Evolutionary conservation across 2,888 invertebrate genomes (phyloP), one percentile per base, ranked within the genome.

Genomic region (Dicyrtomina minuta): DNA sequence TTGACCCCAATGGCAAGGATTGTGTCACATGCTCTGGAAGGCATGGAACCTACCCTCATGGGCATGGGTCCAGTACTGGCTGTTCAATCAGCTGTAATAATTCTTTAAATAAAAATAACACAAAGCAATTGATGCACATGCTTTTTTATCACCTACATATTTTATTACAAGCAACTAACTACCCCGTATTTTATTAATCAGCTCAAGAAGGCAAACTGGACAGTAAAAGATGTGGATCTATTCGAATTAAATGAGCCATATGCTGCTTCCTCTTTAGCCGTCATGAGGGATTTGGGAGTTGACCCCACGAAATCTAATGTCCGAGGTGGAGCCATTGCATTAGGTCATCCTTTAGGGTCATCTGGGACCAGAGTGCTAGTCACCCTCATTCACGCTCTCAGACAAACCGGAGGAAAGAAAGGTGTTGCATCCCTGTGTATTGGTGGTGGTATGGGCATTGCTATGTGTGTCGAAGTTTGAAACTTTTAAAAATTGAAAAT

Each of bases 371-470:
- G 86, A 66, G 83, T 92, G 69, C 81, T 92, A 49, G 90, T 92
- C 1, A 92, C 92, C 1, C 81, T 93, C 41, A 79, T 92, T 5
- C 84, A 92, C 80, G 86, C 87, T 0, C 81, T 93, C 75, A 82
- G 86, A 77, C 85, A 88, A 60, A 86, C 85, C 6, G 85, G 85
- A 13, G 86, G 86, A 27, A 87, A 84, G 73, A 88, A 86, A 79
- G 93, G 92, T 10, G 83, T 92, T 43, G 91, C 91, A n/a, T 85
- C 90, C 0, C 83, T 92, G 1, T 93, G 92, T 81, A 86, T 93
- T 79, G 92, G 92, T 2, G 92, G 92, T 2, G 92, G 92, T 51
- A 91, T 92, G 91, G 92, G 92, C n/a, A 89, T 92, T 71, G 91
- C 92, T 1, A 41, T 41, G 43, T 41, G 43, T 41, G 43, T 41